Evolutionary conservation across 2,888 invertebrate genomes (phyloP), one percentile per base, ranked within the genome.

Genomic region (Alcis repandata): DNA sequence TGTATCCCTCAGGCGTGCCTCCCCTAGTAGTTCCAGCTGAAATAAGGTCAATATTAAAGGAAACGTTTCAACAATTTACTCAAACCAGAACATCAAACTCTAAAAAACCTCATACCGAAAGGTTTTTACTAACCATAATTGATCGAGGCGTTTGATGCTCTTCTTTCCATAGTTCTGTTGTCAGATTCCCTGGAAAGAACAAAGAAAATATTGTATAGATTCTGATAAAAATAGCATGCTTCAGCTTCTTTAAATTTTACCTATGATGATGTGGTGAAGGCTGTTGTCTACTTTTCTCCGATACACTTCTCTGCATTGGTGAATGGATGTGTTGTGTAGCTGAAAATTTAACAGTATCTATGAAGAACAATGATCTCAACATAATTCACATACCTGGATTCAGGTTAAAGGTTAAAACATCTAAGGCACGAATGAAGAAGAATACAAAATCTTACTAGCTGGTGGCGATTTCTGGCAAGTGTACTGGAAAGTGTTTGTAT

Each of bases 231-330:
- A 36, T 36, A 7, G 36, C 36, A 7, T 36, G 36, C 9, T 17
- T 33, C 27, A 6, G 0, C 4, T 9, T 20, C 19, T 4, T 9
- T 59, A 58, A 41, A 69, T 0, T 17, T 54, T 77, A 91, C 92
- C 89, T 90, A 68, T 91, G 89, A 64, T 92, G 92, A 68, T 91
- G 91, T 1, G 91, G 92, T 2, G 92, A 91, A 1, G 90, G 64
- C 15, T 94, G 94, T 56, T 95, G 95, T n/a, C 92, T 84, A 80
- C 94, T 95, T 78, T 95, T 95, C 79, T 95, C 95, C 2, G 95
- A 95, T 0, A 95, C 95, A 71, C 95, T 95, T 68, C 95, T 90
- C 78, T 95, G 95, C 86, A 95, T 95, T 0, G 95, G 95, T 15
- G 92, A 83, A 64, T 93, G 92, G 19, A 90, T 89, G 61, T 94